Percentiles rank a stretch among this genome's conserved stretches.
These are phyloP conservation scores for Drosophila mettleri DNA, from an alignment of 2,888 invertebrate genomes.

Conservation along the genomic window DNA sequence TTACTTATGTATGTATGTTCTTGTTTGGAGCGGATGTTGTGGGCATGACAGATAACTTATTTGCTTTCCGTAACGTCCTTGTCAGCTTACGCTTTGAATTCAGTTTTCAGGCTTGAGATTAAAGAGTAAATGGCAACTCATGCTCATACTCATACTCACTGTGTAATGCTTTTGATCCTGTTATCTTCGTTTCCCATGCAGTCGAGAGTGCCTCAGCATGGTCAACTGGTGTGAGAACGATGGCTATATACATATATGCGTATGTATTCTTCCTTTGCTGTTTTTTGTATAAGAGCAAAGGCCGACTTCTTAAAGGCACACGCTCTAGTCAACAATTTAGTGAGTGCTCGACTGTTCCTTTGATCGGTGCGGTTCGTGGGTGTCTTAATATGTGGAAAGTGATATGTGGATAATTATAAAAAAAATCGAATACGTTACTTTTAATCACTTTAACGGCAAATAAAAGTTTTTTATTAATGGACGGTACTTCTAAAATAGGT, in stretches of 20 bases:
- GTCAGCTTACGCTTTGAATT: conserved; percentile 4
- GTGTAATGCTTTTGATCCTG: conserved; percentile 6
- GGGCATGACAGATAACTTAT: conserved; percentile 11
- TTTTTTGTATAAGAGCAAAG: not conserved
- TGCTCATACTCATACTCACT: not conserved
- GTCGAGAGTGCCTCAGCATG: not conserved
- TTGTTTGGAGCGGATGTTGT: not conserved
- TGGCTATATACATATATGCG: not conserved
- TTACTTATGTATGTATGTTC: not conserved
- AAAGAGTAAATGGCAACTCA: not conserved
- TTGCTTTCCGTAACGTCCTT: not conserved
- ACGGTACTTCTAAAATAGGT: not conserved
- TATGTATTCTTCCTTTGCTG: not conserved
- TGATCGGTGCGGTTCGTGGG: not conserved
- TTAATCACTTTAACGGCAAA: not conserved
- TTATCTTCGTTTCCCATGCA: conserved; percentile 2
- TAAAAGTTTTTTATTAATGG: not conserved
- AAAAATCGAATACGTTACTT: not conserved
- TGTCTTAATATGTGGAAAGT: no score
- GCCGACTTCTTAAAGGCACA: not conserved
- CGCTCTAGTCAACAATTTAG: not conserved
- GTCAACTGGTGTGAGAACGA: not conserved
- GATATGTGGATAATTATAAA: not conserved
- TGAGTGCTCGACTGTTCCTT: not conserved
- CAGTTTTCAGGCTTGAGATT: not conserved